Evolutionary conservation across 2,888 invertebrate genomes (phyloP).

Genomic region (Platycheirus albimanus): DNA sequence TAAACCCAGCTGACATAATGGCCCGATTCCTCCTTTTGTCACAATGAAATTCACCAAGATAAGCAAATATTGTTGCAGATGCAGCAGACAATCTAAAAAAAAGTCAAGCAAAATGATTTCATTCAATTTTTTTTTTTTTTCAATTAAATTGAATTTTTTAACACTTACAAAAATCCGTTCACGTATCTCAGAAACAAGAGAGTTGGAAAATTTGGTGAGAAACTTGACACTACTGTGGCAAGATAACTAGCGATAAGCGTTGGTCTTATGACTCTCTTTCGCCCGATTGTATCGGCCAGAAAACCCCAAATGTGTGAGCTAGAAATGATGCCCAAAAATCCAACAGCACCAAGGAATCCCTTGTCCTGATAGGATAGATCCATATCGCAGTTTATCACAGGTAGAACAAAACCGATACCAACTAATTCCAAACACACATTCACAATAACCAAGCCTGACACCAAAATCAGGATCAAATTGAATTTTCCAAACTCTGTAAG

Average conservation of each 20-base stretch:
- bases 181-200: slow-evolving; percentile 83
- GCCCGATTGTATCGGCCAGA: slow-evolving; percentile 84
- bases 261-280: slow-evolving; percentile 82
- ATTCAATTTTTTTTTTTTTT: too few species aligned
- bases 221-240: slow-evolving; percentile 83
- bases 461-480: slow-evolving; percentile 82
- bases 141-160: not conserved
- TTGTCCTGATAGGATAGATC: slow-evolving; percentile 80
- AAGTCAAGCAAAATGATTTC: not conserved
- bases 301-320: slow-evolving; percentile 85
- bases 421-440: slow-evolving; percentile 83
- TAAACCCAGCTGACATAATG: slow-evolving; percentile 78
- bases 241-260: slow-evolving; percentile 83
- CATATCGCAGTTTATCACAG: slow-evolving; percentile 83
- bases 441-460: slow-evolving; percentile 83
- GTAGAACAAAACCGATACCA: slow-evolving; percentile 83
- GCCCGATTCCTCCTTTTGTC: slow-evolving; percentile 82
- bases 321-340: slow-evolving; percentile 83
- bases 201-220: slow-evolving; percentile 83
- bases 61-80: slow-evolving; percentile 84
- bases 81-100: slow-evolving; percentile 81
- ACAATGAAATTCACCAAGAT: slow-evolving; percentile 84
- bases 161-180: slow-evolving; percentile 84
- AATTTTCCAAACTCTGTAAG: slow-evolving; percentile 83
- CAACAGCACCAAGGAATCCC: slow-evolving; percentile 81